Percentiles rank a stretch among this genome's conserved stretches.
These are phyloP conservation scores for Nylanderia fulva DNA, from an alignment of 1,140 invertebrate genomes.

Conservation along the genomic window DNA sequence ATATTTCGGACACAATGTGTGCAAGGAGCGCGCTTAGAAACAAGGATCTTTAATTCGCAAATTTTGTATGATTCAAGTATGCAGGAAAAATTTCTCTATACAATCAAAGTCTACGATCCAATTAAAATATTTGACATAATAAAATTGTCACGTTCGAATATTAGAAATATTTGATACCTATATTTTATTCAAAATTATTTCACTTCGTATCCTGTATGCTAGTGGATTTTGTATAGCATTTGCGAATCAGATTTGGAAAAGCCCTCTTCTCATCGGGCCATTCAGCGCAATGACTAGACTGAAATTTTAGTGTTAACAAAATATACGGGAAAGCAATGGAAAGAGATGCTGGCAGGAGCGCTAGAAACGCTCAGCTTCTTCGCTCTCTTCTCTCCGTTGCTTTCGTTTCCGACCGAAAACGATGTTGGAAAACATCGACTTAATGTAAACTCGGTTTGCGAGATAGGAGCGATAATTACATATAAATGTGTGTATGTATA, in stretches of 20 bases:
- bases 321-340: slow-evolving; percentile 61
- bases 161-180: background rate
- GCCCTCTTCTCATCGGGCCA: slow-evolving; percentile 85
- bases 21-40: slow-evolving; percentile 77
- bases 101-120: background rate
- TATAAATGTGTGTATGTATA: slow-evolving; percentile 77
- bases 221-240: slow-evolving; percentile 66
- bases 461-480: slow-evolving; percentile 70
- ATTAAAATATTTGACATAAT: slow-evolving; percentile 41
- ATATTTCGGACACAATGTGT: slow-evolving; percentile 64
- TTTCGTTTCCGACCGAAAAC: slow-evolving; percentile 36
- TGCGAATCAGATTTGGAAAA: slow-evolving; percentile 81
- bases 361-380: slow-evolving; percentile 62
- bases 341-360: slow-evolving; percentile 2
- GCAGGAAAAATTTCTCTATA: slow-evolving; percentile 11
- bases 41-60: slow-evolving; percentile 77
- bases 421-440: slow-evolving; percentile 63
- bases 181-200: background rate
- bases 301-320: slow-evolving; percentile 78
- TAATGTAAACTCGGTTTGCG: slow-evolving; percentile 71
- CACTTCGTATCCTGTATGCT: background rate
- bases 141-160: slow-evolving; percentile 29
- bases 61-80: slow-evolving; percentile 53
- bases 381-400: slow-evolving; percentile 26
- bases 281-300: slow-evolving; percentile 83